Evolutionary conservation across 1,140 invertebrate species (phyloP).

Genomic region (Anoplolepis gracilipes): DNA sequence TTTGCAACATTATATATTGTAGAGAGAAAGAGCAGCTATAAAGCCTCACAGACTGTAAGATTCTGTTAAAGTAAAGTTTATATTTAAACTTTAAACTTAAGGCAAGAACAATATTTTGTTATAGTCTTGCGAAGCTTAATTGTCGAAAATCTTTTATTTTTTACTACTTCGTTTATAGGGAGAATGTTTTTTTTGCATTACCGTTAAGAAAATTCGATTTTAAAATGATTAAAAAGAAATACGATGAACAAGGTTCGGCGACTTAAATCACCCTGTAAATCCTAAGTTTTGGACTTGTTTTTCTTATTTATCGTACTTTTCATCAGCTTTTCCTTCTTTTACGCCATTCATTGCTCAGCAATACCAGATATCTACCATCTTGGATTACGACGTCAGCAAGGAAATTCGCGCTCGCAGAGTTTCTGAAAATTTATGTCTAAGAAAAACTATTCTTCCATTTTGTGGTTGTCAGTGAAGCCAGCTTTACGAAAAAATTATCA

Average conservation of each 20-base stretch:
- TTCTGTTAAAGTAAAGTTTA: background rate
- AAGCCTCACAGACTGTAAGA: too few relatives aligned
- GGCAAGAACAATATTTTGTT: background rate
- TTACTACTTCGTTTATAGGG: background rate
- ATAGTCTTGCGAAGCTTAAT: background rate
- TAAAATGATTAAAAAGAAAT: background rate
- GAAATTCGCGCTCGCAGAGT: background rate
- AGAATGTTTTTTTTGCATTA: background rate
- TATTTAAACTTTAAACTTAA: background rate
- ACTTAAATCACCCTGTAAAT: background rate
- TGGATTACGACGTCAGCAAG: slow-evolving; percentile 37
- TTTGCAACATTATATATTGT: background rate
- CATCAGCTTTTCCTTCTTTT: background rate
- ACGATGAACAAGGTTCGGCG: background rate
- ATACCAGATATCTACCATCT: slow-evolving; percentile 1
- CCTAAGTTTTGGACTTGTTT: background rate
- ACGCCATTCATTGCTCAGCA: background rate
- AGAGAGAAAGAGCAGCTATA: too few relatives aligned
- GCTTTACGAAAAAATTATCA: background rate
- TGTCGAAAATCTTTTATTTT: background rate
- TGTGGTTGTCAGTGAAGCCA: background rate
- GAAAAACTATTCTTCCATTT: too few relatives aligned
- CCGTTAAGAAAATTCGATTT: background rate
- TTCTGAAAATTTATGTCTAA: background rate
- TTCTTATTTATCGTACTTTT: background rate